Evolutionary conservation across 2,888 invertebrate species (phyloP).

Genomic region (Sthenelais limicola): DNA sequence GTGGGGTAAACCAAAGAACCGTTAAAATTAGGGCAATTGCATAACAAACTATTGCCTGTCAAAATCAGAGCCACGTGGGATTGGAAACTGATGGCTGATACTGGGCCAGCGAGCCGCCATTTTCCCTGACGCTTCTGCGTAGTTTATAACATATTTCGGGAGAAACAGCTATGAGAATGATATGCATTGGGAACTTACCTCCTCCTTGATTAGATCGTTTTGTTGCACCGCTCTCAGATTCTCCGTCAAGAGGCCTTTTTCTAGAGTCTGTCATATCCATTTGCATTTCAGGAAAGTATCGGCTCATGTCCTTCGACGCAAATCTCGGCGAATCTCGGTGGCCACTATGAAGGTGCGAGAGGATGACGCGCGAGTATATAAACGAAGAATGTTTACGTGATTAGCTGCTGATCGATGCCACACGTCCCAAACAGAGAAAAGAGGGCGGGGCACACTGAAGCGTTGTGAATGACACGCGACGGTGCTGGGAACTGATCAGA

Average conservation of each 20-base stretch:
- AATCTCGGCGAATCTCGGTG: constrained; percentile 8
- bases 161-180: neutral
- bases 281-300: constrained; percentile 6
- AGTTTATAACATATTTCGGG: constrained; percentile 18
- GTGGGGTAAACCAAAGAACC: no score
- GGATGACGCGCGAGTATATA: no score
- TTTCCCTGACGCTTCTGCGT: constrained; percentile 30
- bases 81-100: neutral
- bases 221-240: constrained; percentile 70
- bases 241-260: constrained; percentile 71
- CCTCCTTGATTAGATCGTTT: constrained; percentile 71
- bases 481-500: no score
- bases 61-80: constrained; percentile 29
- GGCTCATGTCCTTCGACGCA: constrained; percentile 27
- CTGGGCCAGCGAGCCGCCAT: constrained; percentile 30
- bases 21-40: no score
- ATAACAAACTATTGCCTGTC: no score
- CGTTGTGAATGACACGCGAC: no score
- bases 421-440: no score
- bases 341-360: constrained; percentile 18
- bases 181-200: constrained; percentile 56
- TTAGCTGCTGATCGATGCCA: constrained; percentile 9
- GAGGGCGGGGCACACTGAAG: no score
- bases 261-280: constrained; percentile 61
- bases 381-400: no score